Conservation (phyloP, 2,888 invertebrate species). For the Sarcophaga caerulescens region DNA sequence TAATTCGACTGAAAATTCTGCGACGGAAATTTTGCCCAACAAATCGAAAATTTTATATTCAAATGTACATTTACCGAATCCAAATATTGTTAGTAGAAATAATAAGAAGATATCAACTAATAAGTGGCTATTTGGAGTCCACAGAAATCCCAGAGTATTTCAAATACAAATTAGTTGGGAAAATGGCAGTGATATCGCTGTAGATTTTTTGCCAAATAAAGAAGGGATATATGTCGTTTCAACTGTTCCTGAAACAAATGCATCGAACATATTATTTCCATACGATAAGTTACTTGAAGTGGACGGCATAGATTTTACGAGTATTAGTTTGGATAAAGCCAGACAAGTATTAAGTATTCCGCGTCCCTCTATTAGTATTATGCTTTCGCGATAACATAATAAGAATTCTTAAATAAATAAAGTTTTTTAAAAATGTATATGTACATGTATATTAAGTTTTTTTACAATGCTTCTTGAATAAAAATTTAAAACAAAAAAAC, state of each 20-base stretch:
- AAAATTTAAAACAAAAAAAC: no score
- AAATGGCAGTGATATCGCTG: constrained; percentile 76
- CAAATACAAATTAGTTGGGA: constrained; percentile 78
- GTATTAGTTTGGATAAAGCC: constrained; percentile 76
- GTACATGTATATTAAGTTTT: no score
- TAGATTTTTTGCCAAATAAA: constrained; percentile 76
- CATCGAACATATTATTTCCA: constrained; percentile 73
- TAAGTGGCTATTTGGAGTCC: constrained; percentile 79
- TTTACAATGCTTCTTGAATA: no score
- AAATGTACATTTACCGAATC: constrained; percentile 68
- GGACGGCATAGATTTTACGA: constrained; percentile 79
- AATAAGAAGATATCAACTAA: constrained; percentile 71
- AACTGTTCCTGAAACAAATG: constrained; percentile 76
- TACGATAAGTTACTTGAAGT: constrained; percentile 79
- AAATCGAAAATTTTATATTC: constrained; percentile 43
- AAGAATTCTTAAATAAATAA: background rate
- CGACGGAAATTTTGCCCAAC: constrained; percentile 41
- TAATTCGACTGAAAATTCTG: constrained; percentile 31
- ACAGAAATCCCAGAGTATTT: constrained; percentile 80
- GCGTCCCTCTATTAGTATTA: constrained; percentile 77
- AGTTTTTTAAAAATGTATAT: no score
- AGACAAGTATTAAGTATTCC: constrained; percentile 75
- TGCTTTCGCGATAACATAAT: constrained; percentile 75
- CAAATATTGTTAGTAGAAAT: constrained; percentile 69
- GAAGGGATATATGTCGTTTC: constrained; percentile 79